Evolutionary conservation across 2,888 invertebrate species (phyloP).

Genomic region (Synergus itoensis): DNA sequence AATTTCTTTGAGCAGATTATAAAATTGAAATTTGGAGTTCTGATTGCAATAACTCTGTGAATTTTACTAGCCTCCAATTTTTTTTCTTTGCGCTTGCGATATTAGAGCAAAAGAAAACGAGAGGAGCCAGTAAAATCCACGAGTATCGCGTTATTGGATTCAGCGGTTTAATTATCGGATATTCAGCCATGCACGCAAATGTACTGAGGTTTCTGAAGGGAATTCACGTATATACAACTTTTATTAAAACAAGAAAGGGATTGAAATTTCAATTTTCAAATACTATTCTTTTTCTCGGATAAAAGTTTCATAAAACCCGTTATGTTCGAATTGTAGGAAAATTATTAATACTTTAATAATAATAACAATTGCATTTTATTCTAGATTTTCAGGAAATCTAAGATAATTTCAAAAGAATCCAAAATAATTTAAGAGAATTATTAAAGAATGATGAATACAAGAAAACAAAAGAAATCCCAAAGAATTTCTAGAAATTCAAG

Average conservation of each 20-base stretch:
- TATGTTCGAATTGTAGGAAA: background rate
- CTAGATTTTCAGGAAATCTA: background rate
- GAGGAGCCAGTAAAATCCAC: background rate
- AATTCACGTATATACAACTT: background rate
- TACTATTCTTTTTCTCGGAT: background rate
- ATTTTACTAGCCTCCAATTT: background rate
- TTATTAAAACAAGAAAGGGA: background rate
- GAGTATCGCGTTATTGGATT: conserved; percentile 27
- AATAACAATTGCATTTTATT: background rate
- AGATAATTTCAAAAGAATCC: background rate
- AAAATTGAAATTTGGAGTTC: background rate
- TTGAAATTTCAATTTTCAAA: background rate
- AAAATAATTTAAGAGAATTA: too few species aligned
- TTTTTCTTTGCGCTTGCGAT: conserved; percentile 14
- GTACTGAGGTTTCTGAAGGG: too few species aligned
- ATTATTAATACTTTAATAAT: too few species aligned
- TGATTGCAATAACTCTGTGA: background rate
- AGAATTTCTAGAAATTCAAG: too few species aligned
- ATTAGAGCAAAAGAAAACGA: background rate
- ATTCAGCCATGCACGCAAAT: conserved; percentile 3
- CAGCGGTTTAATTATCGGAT: conserved; percentile 27
- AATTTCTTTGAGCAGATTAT: background rate
- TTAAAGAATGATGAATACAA: too few species aligned
- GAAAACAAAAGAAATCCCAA: too few species aligned
- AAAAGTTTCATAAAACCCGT: background rate